Base-by-base conservation (phyloP, 2,888 invertebrate genomes). In the Ferdinandea cuprea region DNA sequence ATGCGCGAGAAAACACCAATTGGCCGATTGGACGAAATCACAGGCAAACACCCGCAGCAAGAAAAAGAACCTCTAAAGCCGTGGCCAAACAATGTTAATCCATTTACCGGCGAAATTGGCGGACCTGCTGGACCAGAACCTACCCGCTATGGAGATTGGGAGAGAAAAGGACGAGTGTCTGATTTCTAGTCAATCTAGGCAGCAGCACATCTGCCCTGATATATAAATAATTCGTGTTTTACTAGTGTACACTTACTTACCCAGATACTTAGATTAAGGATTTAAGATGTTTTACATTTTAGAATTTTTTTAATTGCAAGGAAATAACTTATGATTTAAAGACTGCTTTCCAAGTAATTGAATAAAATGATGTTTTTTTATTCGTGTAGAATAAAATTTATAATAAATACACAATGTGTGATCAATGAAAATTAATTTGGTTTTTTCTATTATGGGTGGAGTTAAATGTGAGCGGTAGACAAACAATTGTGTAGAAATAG, bases 131-230 rank as follows among this genome's bases (percentile, higher is more conserved):
- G 99, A 5, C 99, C 99, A 0, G 99, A 99, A 92, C 99, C 99
- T 7, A 99, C 99, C 9, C 93, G 99, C 86, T 99, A 97, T 92
- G 99, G 99, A 1, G 99, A 99, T 91, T 99, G 99, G 99, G 99
- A 99, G 90, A 93, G 99, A 86, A 99, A 99, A 89, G 99, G 99
- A 78, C 93, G 99, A 89, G 98, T 98, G 40, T 93, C 96, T 1
- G 99, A 99, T 92, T 99, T 99, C 92, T 99, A 92, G 89, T 89
- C 87, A 35, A 42, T 9, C 54, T 61, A 21, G 25, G 25, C 2
- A 11, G n/a, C n/a, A n/a, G n/a, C n/a, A n/a, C n/a, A 17, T 19
- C 17, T 30, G 28, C 40, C 15, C 11, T 15, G 25, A 6, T 46
- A 6, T n/a, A n/a, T n/a, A 25, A 25, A 25, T 58, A 35, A 19